Percentiles rank a stretch among this genome's conserved stretches.
These are phyloP conservation scores for Mastomys coucha DNA, from an alignment of 2,113 vertebrate genomes.

Conservation along the genomic window DNA sequence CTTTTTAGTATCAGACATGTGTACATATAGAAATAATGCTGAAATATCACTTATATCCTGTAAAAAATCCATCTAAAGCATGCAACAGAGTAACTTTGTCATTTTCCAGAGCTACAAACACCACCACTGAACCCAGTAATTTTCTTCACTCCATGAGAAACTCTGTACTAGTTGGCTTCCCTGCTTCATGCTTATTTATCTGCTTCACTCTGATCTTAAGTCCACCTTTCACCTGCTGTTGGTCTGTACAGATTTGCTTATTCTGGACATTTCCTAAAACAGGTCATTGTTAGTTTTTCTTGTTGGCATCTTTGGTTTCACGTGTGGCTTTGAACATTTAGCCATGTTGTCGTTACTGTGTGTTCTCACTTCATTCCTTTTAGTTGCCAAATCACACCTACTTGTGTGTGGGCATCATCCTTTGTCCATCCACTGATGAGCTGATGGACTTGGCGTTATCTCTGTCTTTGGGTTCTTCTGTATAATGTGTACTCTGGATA, in stretches of 20 bases:
- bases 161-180: fast-evolving
- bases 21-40: background rate
- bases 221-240: background rate
- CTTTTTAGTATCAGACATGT: background rate
- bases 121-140: background rate
- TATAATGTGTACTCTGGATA: background rate
- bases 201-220: background rate
- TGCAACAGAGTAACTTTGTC: background rate
- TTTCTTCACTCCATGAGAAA: background rate
- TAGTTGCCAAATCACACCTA: background rate
- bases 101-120: background rate
- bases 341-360: no score
- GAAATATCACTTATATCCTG: background rate
- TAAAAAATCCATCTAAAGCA: background rate
- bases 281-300: background rate
- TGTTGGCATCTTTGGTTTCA: background rate
- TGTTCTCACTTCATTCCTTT: background rate
- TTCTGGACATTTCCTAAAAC: background rate
- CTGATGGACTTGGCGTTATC: background rate
- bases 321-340: background rate
- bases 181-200: background rate
- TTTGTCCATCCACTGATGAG: background rate
- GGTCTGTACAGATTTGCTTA: background rate
- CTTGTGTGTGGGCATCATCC: background rate
- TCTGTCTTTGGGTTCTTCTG: background rate